Evolutionary conservation across 2,888 invertebrate genomes (phyloP), one percentile per base, ranked within the genome.

Genomic region (Lucinisca nassula): DNA sequence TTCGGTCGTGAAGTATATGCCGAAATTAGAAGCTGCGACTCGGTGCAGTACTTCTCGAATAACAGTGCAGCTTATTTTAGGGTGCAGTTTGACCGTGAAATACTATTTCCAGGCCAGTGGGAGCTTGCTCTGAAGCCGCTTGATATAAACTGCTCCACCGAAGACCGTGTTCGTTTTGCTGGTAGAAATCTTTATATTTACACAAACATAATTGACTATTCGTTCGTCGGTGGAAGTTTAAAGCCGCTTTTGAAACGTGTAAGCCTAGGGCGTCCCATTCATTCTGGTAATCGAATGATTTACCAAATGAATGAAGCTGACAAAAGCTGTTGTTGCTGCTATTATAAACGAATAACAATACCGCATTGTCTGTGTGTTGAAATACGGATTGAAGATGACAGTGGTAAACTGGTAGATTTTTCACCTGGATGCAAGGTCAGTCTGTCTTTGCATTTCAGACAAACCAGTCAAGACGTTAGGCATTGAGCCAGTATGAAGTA

Each of bases 401-500:
- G 45, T 40, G 74, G 74, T 40, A 49, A 45, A 27, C 40, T 45
- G 12, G 17, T 74, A 12, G 30, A 35, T 40, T 74, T 74, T 14
- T n/a, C 74, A 2, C 3, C 8, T 35, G 74, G 30, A 1, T 40
- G 74, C 27, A 17, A 40, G 74, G 45, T 74, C 49, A 74, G 27
- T 74, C 45, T 74, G 30, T 74, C 74, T 24, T 74, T 74, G 74
- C 74, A 74, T 30, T 74, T 74, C 74, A 74, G 35, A 30, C 67
- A 24, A 32, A 35, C 67, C 3, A 67, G 35, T 67, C 2, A 30
- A 30, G 45, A 12, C 45, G 8, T 8, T 67, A 67, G 35, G 27
- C 24, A 30, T 27, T 8, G 61, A 10, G 21, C 10, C 24, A 67
- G 10, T 8, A 67, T 67, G 67, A 67, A 67, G 10, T 30, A 67